Percentiles rank a stretch among this genome's conserved stretches.
Evolutionary conservation across 2,113 vertebrate species (phyloP).

Genomic region (Conger conger): DNA sequence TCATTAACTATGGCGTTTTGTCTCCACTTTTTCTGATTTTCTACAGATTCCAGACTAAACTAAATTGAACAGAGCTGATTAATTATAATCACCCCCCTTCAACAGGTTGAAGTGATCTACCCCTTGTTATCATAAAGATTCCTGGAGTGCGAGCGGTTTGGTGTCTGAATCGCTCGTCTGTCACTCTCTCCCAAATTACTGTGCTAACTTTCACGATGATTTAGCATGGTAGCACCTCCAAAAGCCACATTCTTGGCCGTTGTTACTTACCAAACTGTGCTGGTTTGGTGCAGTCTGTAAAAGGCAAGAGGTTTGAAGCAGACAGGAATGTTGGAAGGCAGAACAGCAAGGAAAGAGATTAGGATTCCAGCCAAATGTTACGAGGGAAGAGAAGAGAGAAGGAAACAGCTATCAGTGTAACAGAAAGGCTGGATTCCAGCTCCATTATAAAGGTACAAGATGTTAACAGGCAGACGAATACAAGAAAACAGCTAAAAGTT

Average conservation of each 20-base stretch:
- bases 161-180: neutral
- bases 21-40: neutral
- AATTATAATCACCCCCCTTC: neutral
- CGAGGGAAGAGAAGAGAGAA: constrained; percentile 23
- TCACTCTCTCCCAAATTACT: constrained; percentile 21
- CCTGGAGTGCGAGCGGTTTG: neutral
- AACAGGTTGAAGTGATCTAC: neutral
- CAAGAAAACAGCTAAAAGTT: neutral
- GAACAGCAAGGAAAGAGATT: constrained; percentile 39
- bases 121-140: constrained; percentile 14
- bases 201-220: constrained; percentile 38
- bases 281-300: constrained; percentile 80
- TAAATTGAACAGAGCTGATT: neutral
- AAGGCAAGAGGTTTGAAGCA: constrained; percentile 74
- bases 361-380: constrained; percentile 42
- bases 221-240: constrained; percentile 38
- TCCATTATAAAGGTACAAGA: neutral
- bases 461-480: neutral
- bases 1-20: neutral
- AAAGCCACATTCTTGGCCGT: constrained; percentile 44
- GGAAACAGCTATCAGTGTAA: constrained; percentile 10
- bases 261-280: constrained; percentile 81
- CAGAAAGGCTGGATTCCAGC: neutral
- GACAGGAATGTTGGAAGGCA: constrained; percentile 59
- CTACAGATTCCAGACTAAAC: constrained; percentile 6